These are phyloP conservation scores for Zaprionus obscuricornis DNA, from an alignment of 2,888 invertebrate species.

Conservation along the genomic window DNA sequence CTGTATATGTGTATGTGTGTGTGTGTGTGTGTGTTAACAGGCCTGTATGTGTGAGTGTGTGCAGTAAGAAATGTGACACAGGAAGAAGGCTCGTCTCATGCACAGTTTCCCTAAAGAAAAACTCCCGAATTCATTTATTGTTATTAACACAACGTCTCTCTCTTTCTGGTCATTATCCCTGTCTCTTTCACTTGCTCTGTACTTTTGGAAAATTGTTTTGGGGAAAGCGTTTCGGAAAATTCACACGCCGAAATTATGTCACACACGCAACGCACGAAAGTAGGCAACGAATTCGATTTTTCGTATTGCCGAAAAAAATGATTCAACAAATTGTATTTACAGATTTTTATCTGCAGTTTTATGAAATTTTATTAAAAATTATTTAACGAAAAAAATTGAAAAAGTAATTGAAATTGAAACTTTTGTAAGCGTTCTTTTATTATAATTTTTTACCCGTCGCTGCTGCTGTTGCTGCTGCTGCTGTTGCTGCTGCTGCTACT, in stretches of 20 bases:
- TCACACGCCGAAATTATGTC: conserved; percentile 66
- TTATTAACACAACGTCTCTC: too few species aligned
- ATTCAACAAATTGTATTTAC: not conserved
- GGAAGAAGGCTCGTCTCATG: conserved; percentile 14
- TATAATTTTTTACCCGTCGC: conserved; percentile 31
- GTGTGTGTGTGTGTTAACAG: conserved; percentile 24
- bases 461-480: conserved; percentile 48
- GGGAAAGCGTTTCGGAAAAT: not conserved
- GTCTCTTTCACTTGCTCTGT: not conserved
- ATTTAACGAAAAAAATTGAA: conserved; percentile 2
- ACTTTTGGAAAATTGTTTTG: conserved; percentile 1
- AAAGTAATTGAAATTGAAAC: too few species aligned
- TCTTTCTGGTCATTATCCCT: not conserved
- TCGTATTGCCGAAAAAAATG: conserved; percentile 10
- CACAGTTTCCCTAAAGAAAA: not conserved
- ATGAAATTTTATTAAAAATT: conserved; percentile 5
- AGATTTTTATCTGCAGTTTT: not conserved
- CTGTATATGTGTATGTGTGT: conserved; percentile 13
- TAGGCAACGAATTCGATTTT: conserved; percentile 60
- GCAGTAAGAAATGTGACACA: conserved; percentile 23
- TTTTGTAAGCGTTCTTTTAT: conserved; percentile 17
- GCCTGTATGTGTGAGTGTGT: conserved; percentile 22
- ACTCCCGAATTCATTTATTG: too few species aligned
- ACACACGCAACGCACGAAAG: conserved; percentile 67
- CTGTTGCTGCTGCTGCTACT: conserved; percentile 44